Percentiles rank a stretch among this genome's conserved stretches.
These are phyloP conservation scores for Lasiurus cinereus DNA, from an alignment of 2,113 vertebrate species.

Conservation along the genomic window DNA sequence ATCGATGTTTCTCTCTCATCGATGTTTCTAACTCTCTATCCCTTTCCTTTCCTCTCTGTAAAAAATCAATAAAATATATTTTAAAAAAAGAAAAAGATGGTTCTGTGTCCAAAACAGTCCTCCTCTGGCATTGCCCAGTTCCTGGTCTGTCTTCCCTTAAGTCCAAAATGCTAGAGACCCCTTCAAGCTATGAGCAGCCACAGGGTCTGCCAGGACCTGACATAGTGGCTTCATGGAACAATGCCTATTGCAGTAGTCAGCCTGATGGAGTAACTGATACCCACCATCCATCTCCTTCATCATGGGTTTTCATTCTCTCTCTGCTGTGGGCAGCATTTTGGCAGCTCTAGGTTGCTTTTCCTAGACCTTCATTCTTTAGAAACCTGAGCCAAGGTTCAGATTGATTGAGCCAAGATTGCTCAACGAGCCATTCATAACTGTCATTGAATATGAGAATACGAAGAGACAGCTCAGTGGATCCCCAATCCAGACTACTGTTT, in stretches of 20 bases:
- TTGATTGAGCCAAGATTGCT: neutral
- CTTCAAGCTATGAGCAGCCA: neutral
- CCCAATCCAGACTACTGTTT: neutral
- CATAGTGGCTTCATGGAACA: neutral
- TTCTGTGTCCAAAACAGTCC: neutral
- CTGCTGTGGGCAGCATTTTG: neutral
- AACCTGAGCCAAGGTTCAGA: neutral
- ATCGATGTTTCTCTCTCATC: no score
- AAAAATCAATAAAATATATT: no score
- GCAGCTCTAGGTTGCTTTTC: constrained; percentile 1
- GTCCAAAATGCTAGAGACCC: neutral
- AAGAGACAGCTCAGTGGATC: neutral
- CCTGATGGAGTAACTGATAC: neutral
- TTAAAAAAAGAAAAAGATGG: neutral
- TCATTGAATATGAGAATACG: neutral
- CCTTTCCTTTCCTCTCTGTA: no score
- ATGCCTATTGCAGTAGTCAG: neutral
- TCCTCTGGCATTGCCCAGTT: neutral
- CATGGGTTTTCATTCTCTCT: neutral
- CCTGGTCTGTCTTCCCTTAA: neutral
- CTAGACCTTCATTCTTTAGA: neutral
- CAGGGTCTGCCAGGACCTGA: neutral
- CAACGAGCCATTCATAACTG: neutral
- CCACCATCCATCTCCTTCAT: neutral
- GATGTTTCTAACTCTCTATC: no score